Conservation (phyloP, 2,113 vertebrate genomes). For the Peromyscus californicus region DNA sequence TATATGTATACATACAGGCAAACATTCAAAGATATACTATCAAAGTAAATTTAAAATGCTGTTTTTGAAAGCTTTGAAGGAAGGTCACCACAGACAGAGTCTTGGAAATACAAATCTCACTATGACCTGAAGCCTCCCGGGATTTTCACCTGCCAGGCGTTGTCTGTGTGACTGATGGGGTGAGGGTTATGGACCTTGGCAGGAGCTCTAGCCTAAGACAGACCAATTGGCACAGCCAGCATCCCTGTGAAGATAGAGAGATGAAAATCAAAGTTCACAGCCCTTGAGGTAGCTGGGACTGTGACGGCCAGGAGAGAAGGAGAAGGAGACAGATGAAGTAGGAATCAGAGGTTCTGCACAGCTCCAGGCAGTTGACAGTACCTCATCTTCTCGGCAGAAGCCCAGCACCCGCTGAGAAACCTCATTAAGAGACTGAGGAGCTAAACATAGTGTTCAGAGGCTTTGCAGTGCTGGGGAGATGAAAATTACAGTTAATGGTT, state of each 20-base stretch:
- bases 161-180: not conserved
- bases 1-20: not conserved
- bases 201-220: not conserved
- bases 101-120: not conserved
- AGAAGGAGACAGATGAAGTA: not conserved
- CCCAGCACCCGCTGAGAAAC: not conserved
- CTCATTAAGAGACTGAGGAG: not conserved
- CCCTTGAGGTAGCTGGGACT: not conserved
- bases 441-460: not conserved
- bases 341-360: not conserved
- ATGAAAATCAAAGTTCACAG: not conserved
- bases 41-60: not conserved
- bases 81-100: too few species aligned
- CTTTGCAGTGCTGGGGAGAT: not conserved
- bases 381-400: not conserved
- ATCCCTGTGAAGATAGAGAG: not conserved
- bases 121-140: not conserved
- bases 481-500: not conserved
- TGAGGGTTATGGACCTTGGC: not conserved
- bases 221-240: too few species aligned
- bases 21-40: not conserved
- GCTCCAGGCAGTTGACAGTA: accelerated
- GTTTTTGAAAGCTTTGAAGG: not conserved
- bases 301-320: not conserved
- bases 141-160: too few species aligned